Evolutionary conservation across 2,888 invertebrate genomes (phyloP), one percentile per base, ranked within the genome.

Genomic region (Ectemnius continuus): DNA sequence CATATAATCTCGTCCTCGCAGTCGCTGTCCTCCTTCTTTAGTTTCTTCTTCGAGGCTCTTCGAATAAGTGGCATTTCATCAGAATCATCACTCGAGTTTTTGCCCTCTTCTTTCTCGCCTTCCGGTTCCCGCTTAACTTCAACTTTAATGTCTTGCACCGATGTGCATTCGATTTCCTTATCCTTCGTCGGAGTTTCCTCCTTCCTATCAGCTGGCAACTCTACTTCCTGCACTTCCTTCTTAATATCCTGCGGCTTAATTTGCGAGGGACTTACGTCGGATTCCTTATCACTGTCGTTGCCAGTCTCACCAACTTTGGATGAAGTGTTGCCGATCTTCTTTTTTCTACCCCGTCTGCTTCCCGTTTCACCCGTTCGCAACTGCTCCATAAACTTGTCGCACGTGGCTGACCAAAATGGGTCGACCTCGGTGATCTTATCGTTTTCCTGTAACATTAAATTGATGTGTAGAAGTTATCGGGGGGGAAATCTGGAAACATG

Each of bases 331-430:
- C 86, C 92, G 91, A 83, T 75, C 73, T 92, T 93, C 91, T 93
- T 93, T 89, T 92, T 92, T 18, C 92, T 90, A 1, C 91, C 90
- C 75, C 93, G 93, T 87, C 94, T 94, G 88, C 93, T 94, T 64
- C 92, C 92, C 67, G 91, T 92, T 60, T 89, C 88, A 58, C 93
- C 93, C 78, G 90, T 92, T 89, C 93, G 93, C 60, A 96, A 90
- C 90, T 96, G 95, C 88, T 96, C 95, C 90, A 96, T 93, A 88
- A 96, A 95, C 90, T 93, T 95, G 90, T 96, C 95, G 91, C 96
- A 96, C 18, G 96, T 93, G 86, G 92, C 94, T 63, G 93, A 93
- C 94, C 96, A 96, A 85, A 92, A 91, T 67, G 92, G 89, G 85
- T 93, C 92, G 16, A 89, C 85, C 75, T 86, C 91, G 67, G 72